A percentile compares a stretch with the other conserved stretches of the same genome.
phyloP scores from a whole-genome alignment of 1,140 invertebrate genomes.

The Dendroctonus ponderosae region DNA sequence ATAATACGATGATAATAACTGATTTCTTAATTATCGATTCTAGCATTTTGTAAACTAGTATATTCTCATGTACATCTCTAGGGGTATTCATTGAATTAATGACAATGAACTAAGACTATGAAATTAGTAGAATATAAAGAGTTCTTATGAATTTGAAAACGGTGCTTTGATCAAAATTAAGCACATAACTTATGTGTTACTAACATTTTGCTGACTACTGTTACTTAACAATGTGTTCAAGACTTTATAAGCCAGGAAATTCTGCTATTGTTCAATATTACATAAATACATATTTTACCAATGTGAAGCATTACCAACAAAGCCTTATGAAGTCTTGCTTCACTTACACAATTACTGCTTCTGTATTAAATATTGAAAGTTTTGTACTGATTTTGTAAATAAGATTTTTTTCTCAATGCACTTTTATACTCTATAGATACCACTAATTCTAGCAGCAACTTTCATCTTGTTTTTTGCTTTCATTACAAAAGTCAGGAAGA shows the following conservation, averaged over 20 bases:
- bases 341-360: slow-evolving; percentile 13
- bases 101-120: no score
- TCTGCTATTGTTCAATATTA: background rate
- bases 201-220: slow-evolving; percentile 11
- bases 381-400: slow-evolving; percentile 38
- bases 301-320: background rate
- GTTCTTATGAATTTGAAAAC: slow-evolving; percentile 22
- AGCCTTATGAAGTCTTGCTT: slow-evolving; percentile 11
- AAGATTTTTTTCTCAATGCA: slow-evolving; percentile 38
- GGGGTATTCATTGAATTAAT: no score
- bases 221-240: slow-evolving; percentile 11
- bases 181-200: background rate
- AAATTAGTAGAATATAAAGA: background rate
- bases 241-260: slow-evolving; percentile 18
- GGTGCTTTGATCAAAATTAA: slow-evolving; percentile 26
- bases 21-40: no score
- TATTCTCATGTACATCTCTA: no score
- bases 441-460: slow-evolving; percentile 13
- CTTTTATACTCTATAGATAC: slow-evolving; percentile 35
- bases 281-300: background rate
- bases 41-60: no score
- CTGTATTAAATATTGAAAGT: slow-evolving; percentile 22
- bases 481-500: no score
- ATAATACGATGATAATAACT: no score
- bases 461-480: background rate